These are phyloP conservation scores for Parambassis ranga DNA, from an alignment of 2,797 vertebrate species.

Conservation along the genomic window DNA sequence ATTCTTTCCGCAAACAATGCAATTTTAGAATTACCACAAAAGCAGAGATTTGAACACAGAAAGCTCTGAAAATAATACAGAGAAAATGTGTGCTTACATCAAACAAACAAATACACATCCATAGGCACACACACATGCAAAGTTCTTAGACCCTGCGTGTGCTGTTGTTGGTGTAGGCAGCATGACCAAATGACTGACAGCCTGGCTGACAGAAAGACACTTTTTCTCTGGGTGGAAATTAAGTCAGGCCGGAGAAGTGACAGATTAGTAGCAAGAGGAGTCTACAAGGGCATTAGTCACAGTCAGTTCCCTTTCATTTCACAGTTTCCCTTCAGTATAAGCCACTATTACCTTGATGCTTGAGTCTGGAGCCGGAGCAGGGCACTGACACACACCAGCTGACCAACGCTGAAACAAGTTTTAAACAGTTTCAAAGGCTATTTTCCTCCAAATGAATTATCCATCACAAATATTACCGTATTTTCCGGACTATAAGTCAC, in stretches of 20 bases:
- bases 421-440: neutral
- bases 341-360: neutral
- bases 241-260: constrained; percentile 1
- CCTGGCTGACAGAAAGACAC: constrained; percentile 9
- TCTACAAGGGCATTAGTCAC: neutral
- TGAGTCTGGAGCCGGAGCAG: neutral
- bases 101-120: neutral
- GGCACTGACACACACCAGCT: too few species aligned
- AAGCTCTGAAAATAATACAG: too few species aligned
- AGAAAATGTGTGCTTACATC: neutral
- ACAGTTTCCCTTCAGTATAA: neutral
- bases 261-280: neutral
- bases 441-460: neutral
- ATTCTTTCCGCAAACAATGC: neutral
- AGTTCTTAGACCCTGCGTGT: neutral
- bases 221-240: constrained; percentile 2
- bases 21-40: neutral
- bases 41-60: too few species aligned
- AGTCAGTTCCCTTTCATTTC: neutral
- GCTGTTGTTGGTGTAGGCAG: constrained; percentile 3
- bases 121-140: neutral
- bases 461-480: neutral
- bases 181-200: neutral
- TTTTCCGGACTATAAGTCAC: too few species aligned
- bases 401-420: neutral